phyloP scores from a whole-genome alignment of 2,797 vertebrate species.

The Sylvia borin region DNA sequence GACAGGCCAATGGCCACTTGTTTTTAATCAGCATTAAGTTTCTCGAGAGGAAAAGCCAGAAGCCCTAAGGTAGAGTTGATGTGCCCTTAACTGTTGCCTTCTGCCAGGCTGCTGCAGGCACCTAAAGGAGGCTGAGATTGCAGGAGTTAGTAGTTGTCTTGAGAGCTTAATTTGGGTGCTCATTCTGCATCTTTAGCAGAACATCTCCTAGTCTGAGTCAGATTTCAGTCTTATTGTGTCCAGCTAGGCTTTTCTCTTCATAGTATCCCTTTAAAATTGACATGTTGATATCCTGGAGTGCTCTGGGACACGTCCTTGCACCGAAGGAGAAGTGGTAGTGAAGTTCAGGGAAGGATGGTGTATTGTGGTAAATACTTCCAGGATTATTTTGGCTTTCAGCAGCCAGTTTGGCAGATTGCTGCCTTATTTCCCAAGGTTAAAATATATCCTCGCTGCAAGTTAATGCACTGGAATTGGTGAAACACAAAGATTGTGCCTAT shows the following conservation, averaged over 20 bases:
- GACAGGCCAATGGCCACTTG: not conserved
- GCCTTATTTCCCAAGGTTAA: not conserved
- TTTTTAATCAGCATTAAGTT: not conserved
- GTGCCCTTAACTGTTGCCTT: not conserved
- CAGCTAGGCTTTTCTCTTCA: not conserved
- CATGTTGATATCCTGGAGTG: not conserved
- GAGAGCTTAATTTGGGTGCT: not conserved
- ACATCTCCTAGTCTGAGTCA: not conserved
- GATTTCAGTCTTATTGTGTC: not conserved
- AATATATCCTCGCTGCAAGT: not conserved
- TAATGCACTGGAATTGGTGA: not conserved
- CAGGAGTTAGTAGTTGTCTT: not conserved
- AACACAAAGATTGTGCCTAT: not conserved
- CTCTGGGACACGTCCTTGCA: not conserved
- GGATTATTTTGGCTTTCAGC: not conserved
- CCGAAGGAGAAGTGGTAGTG: fast-evolving
- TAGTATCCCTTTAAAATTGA: not conserved
- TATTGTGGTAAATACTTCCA: not conserved
- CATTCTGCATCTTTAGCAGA: not conserved
- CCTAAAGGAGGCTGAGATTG: not conserved
- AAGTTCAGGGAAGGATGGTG: not conserved
- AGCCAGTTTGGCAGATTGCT: not conserved
- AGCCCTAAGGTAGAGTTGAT: not conserved
- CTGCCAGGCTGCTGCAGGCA: not conserved
- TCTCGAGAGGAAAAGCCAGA: not conserved